Conservation (phyloP, 2,888 invertebrate genomes). For the Leptopilina drosophilae region DNA sequence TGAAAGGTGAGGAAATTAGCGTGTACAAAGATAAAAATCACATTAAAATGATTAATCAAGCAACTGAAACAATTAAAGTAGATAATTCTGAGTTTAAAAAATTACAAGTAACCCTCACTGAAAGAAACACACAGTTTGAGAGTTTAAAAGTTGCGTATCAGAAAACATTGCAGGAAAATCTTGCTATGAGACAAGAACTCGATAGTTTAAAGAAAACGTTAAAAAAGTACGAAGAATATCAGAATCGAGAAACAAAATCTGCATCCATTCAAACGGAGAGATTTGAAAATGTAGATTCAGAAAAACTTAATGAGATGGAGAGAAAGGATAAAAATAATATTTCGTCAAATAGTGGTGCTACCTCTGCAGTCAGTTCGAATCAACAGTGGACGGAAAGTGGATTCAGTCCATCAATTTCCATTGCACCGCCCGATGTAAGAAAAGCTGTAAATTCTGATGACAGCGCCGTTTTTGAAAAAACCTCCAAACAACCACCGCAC, state of each 20-base stretch:
- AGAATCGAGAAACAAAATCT: constrained; percentile 54
- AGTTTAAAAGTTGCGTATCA: constrained; percentile 65
- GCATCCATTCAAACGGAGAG: constrained; percentile 67
- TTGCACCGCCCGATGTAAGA: constrained; percentile 67
- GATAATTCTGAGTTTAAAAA: constrained; percentile 55
- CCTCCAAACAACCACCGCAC: constrained; percentile 55
- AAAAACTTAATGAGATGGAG: constrained; percentile 31
- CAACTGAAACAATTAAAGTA: constrained; percentile 42
- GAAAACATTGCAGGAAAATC: constrained; percentile 65
- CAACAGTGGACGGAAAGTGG: constrained; percentile 71
- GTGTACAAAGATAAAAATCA: constrained; percentile 43
- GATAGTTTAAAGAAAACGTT: constrained; percentile 61
- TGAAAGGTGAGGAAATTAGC: constrained; percentile 41
- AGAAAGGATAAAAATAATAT: constrained; percentile 50
- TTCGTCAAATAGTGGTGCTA: constrained; percentile 58
- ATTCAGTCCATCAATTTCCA: constrained; percentile 64
- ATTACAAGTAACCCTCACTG: constrained; percentile 58
- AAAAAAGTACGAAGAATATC: constrained; percentile 41
- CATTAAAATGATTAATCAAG: constrained; percentile 43
- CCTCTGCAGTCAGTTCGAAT: constrained; percentile 65
- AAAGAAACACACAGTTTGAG: constrained; percentile 61
- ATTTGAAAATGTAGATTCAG: constrained; percentile 41
- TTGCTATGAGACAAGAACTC: constrained; percentile 66
- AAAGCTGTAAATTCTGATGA: constrained; percentile 66
- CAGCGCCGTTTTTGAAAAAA: constrained; percentile 54